Evolutionary conservation across 2,888 invertebrate species (phyloP).

Genomic region (Julus scanicus): DNA sequence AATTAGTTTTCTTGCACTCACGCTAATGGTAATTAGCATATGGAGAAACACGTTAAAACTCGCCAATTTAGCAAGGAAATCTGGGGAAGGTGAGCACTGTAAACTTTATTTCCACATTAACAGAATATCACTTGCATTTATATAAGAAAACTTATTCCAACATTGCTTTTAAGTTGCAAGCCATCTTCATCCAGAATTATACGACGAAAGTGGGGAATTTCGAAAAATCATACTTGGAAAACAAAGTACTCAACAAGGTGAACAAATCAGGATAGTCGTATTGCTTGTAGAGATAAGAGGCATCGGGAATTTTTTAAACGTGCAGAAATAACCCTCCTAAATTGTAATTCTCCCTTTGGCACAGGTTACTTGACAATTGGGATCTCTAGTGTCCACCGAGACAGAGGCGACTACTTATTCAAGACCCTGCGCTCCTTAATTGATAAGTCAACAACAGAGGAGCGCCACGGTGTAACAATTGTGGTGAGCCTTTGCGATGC

Average conservation of each 20-base stretch:
- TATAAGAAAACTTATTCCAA: not conserved
- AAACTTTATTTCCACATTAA: not conserved
- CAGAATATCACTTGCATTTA: not conserved
- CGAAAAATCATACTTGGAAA: not conserved
- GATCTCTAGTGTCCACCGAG: conserved; percentile 65
- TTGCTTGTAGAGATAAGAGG: no score
- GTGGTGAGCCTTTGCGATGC: conserved; percentile 66
- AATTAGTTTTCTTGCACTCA: not conserved
- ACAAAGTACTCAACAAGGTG: not conserved
- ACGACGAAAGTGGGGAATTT: not conserved
- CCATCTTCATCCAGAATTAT: not conserved
- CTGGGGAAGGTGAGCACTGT: not conserved
- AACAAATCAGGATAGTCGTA: not conserved
- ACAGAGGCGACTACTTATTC: conserved; percentile 64
- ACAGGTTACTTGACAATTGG: conserved; percentile 65
- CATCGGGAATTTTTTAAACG: no score
- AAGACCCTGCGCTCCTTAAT: conserved; percentile 65
- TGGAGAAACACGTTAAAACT: not conserved
- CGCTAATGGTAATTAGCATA: not conserved
- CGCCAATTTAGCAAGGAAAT: not conserved
- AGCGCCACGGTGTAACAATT: conserved; percentile 63
- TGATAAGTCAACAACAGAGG: conserved; percentile 62
- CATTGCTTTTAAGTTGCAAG: not conserved
- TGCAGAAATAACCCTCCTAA: no score
- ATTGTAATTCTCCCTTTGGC: not conserved